These are phyloP conservation scores for Trinorchestia longiramus DNA, from an alignment of 1,140 invertebrate genomes.

Conservation along the genomic window DNA sequence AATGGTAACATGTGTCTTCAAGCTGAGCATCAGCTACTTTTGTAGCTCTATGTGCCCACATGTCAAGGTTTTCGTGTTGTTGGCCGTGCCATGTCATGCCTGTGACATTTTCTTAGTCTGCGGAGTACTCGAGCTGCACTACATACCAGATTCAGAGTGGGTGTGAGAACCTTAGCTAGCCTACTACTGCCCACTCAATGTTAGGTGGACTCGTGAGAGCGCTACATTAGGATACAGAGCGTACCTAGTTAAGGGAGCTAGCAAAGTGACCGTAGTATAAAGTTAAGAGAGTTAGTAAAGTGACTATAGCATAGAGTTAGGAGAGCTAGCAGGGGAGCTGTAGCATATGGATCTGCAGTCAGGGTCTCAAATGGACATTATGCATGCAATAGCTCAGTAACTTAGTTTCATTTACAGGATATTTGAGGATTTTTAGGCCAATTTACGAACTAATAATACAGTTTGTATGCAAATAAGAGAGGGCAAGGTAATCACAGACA, in stretches of 20 bases:
- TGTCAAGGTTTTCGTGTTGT: not conserved
- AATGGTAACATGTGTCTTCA: not conserved
- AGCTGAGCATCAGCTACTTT: not conserved
- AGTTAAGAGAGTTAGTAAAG: too few relatives aligned
- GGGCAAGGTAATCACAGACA: not conserved
- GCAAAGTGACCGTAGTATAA: too few relatives aligned
- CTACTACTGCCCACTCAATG: too few relatives aligned
- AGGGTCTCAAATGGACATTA: too few relatives aligned
- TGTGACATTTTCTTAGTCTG: not conserved
- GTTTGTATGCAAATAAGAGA: not conserved
- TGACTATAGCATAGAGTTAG: too few relatives aligned
- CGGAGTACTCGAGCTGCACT: too few relatives aligned
- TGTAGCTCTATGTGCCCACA: not conserved
- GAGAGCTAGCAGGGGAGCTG: too few relatives aligned
- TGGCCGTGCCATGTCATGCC: not conserved
- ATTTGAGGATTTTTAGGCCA: not conserved
- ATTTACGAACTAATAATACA: not conserved
- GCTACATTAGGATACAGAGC: not conserved
- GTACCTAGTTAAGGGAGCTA: too few relatives aligned
- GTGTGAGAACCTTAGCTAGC: not conserved
- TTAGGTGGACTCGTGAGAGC: not conserved
- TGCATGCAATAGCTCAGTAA: not conserved
- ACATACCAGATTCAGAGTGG: too few relatives aligned
- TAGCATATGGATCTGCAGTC: too few relatives aligned
- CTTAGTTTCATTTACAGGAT: not conserved